phyloP scores from a whole-genome alignment of 2,797 vertebrate species.

The Microtus obscurus region DNA sequence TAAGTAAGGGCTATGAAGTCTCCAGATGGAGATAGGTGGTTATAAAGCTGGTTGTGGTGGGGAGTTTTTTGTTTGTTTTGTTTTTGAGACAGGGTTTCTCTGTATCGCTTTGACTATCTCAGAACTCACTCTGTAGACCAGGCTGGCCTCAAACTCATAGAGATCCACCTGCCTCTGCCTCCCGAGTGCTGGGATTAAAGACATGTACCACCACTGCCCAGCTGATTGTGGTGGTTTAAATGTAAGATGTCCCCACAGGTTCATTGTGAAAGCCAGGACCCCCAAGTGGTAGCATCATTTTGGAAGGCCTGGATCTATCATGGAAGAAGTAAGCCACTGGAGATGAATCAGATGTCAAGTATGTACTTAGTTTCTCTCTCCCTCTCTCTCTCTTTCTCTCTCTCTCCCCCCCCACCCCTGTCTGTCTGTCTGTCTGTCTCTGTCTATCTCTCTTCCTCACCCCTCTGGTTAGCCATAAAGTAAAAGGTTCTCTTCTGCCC shows the following conservation, averaged over 20 bases:
- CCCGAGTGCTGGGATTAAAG: neutral
- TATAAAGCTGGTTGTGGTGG: neutral
- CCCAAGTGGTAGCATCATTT: neutral
- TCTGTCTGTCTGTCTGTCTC: no score
- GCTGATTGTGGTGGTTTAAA: neutral
- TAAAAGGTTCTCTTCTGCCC: neutral
- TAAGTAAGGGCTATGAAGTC: neutral
- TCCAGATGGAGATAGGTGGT: neutral
- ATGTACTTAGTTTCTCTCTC: neutral
- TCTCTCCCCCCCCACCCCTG: neutral
- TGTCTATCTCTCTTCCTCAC: neutral
- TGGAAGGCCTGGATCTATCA: neutral
- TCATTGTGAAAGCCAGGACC: neutral
- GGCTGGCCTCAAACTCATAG: no score
- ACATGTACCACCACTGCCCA: neutral
- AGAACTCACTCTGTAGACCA: neutral
- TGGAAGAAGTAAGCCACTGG: neutral
- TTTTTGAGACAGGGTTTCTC: no score
- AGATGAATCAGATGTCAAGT: neutral
- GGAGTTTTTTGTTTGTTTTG: no score
- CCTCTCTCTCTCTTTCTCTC: no score
- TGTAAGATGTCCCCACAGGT: neutral
- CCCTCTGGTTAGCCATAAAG: neutral
- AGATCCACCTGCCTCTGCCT: no score
- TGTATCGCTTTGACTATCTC: neutral